Base-by-base conservation (phyloP, 2,888 invertebrate genomes). In the Zele albiditarsus region DNA sequence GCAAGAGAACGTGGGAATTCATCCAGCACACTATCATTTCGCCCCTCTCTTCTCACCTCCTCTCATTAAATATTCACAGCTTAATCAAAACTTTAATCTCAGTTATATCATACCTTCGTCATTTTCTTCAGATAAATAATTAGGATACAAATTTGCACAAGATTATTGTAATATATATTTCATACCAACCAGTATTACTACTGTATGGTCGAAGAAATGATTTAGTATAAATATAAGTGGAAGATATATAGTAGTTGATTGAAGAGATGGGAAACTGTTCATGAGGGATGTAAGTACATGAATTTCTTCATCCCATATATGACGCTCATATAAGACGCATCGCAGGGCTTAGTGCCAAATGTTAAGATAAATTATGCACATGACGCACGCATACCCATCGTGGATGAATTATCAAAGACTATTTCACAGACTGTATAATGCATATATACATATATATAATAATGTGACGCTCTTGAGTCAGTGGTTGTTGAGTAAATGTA, bases 51-150 rank as follows among this genome's bases (percentile, higher is more conserved):
- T n/a, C 16, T 14, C 46, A 4, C 38, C 42, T 71, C 71, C 16
- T 27, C 71, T 63, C 60, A 71, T 62, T 71, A 62, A 71, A 71
- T 62, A 71, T 71, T 71, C 71, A 49, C 49, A 49, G 28, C 57
- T 69, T 57, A 69, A 69, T 69, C 49, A 71, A 62, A 71, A 71
- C 46, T 62, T 38, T 42, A 46, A 60, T 71, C 60, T 60, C 38
- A 31, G 12, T n/a, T 67, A 12, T 66, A 20, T 66, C 46, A 27
- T 20, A 53, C 53, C 53, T n/a, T 6, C 53, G 10, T n/a, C 23
- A 46, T n/a, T 63, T 33, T 63, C 33, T 28, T 5, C 16, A 6
- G 65, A 10, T 5, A 25, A 66, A 46, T 16, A 66, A 42, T 42
- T 38, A 27, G 38, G 8, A 3, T 23, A 38, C 60, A 20, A 63